A percentile compares a stretch with the other conserved stretches of the same genome.
Conservation (phyloP, 2,888 invertebrate species). For the Liodrosophila aerea region DNA sequence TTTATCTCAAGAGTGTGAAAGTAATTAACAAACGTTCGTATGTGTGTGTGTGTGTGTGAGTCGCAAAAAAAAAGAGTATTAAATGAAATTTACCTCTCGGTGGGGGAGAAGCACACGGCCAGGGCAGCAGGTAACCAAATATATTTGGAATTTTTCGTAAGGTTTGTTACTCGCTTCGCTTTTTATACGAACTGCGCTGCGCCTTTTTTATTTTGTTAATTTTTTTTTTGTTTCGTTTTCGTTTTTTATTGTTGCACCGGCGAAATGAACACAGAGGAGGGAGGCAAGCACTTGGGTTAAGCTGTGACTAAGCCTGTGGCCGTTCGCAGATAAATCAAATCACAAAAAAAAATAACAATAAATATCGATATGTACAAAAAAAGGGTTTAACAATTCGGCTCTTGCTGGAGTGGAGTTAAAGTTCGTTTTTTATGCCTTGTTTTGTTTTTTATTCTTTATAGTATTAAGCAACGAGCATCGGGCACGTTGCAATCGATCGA, state of each 20-base stretch:
- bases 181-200: conserved; percentile 1
- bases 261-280: conserved; percentile 11
- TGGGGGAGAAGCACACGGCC: conserved; percentile 39
- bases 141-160: too few relatives aligned
- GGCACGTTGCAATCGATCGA: conserved; percentile 82
- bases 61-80: not conserved
- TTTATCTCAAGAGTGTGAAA: conserved; percentile 39
- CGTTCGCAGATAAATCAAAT: conserved; percentile 31
- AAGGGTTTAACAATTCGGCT: conserved; percentile 12
- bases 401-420: conserved; percentile 31
- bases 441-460: conserved; percentile 14
- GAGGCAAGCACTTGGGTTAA: conserved; percentile 40
- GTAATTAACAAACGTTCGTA: conserved; percentile 23
- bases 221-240: too few relatives aligned
- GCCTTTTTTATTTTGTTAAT: too few relatives aligned
- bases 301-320: conserved; percentile 67
- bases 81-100: conserved; percentile 35
- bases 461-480: conserved; percentile 57
- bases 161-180: conserved; percentile 24
- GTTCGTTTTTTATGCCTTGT: conserved; percentile 32
- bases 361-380: not conserved
- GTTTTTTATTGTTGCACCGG: too few relatives aligned
- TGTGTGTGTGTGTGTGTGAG: conserved; percentile 2
- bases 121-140: not conserved
- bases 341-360: conserved; percentile 3